A percentile compares a stretch with the other conserved stretches of the same genome.
Conservation (phyloP, 2,888 invertebrate species). For the Cheilosia pagana region DNA sequence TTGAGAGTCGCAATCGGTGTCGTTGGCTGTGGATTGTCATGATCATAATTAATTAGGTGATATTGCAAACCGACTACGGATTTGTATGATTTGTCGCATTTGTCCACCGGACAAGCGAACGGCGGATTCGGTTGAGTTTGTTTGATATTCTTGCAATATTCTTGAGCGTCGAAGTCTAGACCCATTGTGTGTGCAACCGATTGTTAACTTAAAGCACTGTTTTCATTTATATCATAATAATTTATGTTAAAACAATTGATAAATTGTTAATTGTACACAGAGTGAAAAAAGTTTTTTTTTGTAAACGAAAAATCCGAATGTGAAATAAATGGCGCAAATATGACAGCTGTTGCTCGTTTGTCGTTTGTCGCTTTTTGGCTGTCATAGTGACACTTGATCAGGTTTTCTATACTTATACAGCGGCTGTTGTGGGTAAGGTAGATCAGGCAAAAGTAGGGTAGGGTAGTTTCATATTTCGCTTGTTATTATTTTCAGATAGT, state of each 20-base stretch:
- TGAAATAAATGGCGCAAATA: constrained; percentile 79
- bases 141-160: constrained; percentile 91
- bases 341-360: constrained; percentile 77
- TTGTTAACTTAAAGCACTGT: constrained; percentile 18
- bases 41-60: constrained; percentile 93
- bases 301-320: constrained; percentile 74
- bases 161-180: constrained; percentile 93
- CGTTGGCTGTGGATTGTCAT: constrained; percentile 89
- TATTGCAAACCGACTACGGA: constrained; percentile 94
- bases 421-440: constrained; percentile 14
- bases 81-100: constrained; percentile 94
- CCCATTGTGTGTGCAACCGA: constrained; percentile 85
- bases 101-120: constrained; percentile 93
- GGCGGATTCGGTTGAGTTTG: constrained; percentile 88
- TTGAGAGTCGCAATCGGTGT: constrained; percentile 87
- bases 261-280: constrained; percentile 41
- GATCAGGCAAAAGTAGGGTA: not conserved
- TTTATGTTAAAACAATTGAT: constrained; percentile 49
- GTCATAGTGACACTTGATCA: constrained; percentile 69
- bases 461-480: no score
- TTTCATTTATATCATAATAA: constrained; percentile 67
- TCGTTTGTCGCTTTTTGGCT: constrained; percentile 74
- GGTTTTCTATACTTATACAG: constrained; percentile 15
- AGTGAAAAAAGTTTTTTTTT: constrained; percentile 36
- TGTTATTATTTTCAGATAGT: no score